Evolutionary conservation across 2,888 invertebrate species (phyloP), one percentile per base, ranked within the genome.

Genomic region (Sclerodermus sp.): DNA sequence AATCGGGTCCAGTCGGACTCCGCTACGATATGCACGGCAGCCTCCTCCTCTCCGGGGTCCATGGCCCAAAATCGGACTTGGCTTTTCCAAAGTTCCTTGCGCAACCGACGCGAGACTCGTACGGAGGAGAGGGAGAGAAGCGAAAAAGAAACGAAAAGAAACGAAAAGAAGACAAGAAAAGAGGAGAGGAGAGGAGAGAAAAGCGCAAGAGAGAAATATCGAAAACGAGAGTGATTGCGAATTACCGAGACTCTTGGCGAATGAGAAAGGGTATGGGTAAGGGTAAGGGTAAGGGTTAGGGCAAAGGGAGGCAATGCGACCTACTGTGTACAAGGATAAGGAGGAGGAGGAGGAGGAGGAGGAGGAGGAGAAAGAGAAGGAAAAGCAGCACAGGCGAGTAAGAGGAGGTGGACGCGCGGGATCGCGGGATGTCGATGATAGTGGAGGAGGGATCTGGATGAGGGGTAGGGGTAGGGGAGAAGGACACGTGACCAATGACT

Each of bases 401-500:
- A 34, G 17, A 5, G 23, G 40, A 53, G 54, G 53, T 46, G 61
- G 64, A 61, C 57, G 23, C 23, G 23, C 3, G 23, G 23, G 3
- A 23, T 23, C 23, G 23, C 4, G 49, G 47, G 59, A 56, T 57
- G 40, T 46, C 55, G 57, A 54, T 51, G 55, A 48, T 55, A 23
- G 30, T 39, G 43, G 55, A 52, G 57, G 58, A 48, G 50, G 55
- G 63, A 41, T 53, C 56, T 47, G 53, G 47, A 51, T 58, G 51
- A 53, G 60, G 54, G 50, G 57, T 53, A 57, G 47, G 58, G 45
- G 60, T 55, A 49, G 49, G 59, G 68, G 73, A 68, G 70, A 60
- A 67, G 48, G 65, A 66, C 77, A 77, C 77, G 77, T 77, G 77
- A 77, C 73, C 77, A 70, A 71, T 74, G 68, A 71, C 72, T 76